These are phyloP conservation scores for Hyperoplus lanceolatus DNA, from an alignment of 2,797 vertebrate species.

Conservation along the genomic window DNA sequence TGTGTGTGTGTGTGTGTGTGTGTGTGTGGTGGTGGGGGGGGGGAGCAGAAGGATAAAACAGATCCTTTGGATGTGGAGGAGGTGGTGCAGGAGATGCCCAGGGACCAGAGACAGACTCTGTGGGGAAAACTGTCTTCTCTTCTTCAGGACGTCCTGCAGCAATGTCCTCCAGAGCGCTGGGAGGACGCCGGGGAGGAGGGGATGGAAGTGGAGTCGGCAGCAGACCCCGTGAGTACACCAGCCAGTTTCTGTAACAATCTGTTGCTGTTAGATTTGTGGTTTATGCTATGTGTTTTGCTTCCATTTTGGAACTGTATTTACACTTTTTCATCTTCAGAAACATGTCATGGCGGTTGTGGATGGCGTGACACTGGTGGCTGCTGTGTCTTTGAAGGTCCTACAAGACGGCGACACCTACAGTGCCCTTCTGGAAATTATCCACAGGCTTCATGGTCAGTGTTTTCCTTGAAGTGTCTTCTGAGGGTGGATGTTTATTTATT, in stretches of 20 bases:
- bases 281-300: neutral
- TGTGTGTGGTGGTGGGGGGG: neutral
- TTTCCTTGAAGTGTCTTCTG: neutral
- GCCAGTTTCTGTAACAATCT: neutral
- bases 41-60: slow-evolving; percentile 86
- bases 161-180: slow-evolving; percentile 89
- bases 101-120: slow-evolving; percentile 88
- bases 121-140: slow-evolving; percentile 88
- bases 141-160: slow-evolving; percentile 83
- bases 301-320: neutral
- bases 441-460: slow-evolving; percentile 88
- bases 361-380: slow-evolving; percentile 87
- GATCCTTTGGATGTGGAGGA: slow-evolving; percentile 91
- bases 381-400: slow-evolving; percentile 86
- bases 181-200: slow-evolving; percentile 68
- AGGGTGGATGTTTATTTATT: neutral
- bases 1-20: neutral
- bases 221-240: slow-evolving; percentile 83
- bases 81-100: slow-evolving; percentile 91
- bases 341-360: slow-evolving; percentile 86
- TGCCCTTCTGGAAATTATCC: slow-evolving; percentile 86
- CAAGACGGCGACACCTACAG: slow-evolving; percentile 86
- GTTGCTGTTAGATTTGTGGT: neutral
- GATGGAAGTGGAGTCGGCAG: slow-evolving; percentile 83
- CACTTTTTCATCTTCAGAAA: slow-evolving; percentile 64